A percentile compares a stretch with the other conserved stretches of the same genome.
These are phyloP conservation scores for Selenia dentaria DNA, from an alignment of 2,888 invertebrate species.

Conservation along the genomic window DNA sequence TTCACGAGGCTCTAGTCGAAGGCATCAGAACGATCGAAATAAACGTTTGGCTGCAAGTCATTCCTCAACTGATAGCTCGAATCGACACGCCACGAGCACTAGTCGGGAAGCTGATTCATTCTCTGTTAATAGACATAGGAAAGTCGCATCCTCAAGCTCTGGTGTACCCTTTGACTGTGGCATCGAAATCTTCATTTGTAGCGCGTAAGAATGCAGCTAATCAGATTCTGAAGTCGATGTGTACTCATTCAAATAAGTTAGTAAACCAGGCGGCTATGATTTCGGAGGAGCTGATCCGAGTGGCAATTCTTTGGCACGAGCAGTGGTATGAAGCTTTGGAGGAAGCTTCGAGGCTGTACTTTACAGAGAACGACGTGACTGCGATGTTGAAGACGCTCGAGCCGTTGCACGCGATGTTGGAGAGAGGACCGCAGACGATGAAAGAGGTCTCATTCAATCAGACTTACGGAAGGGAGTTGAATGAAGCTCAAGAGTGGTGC, in stretches of 20 bases:
- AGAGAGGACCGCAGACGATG: constrained; percentile 96
- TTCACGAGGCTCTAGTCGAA: constrained; percentile 96
- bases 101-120: constrained; percentile 96
- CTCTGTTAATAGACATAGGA: constrained; percentile 97
- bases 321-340: constrained; percentile 99
- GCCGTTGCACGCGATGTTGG: constrained; percentile 97
- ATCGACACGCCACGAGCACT: constrained; percentile 96
- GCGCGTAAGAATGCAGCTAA: constrained; percentile 96
- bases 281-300: constrained; percentile 97
- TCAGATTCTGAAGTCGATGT: constrained; percentile 97
- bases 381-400: constrained; percentile 98
- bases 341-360: constrained; percentile 96
- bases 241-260: constrained; percentile 95
- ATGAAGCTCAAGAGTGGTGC: constrained; percentile 98
- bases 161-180: constrained; percentile 98
- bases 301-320: constrained; percentile 99
- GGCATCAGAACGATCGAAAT: constrained; percentile 97
- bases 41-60: constrained; percentile 99
- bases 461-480: constrained; percentile 97
- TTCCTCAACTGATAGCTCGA: constrained; percentile 98
- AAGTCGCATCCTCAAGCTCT: constrained; percentile 99
- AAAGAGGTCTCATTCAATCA: constrained; percentile 99
- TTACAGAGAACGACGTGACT: constrained; percentile 97
- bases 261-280: constrained; percentile 99
- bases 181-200: constrained; percentile 95